Evolutionary conservation across 2,888 invertebrate species (phyloP), one percentile per base, ranked within the genome.

Genomic region (Autographa pulchrina): DNA sequence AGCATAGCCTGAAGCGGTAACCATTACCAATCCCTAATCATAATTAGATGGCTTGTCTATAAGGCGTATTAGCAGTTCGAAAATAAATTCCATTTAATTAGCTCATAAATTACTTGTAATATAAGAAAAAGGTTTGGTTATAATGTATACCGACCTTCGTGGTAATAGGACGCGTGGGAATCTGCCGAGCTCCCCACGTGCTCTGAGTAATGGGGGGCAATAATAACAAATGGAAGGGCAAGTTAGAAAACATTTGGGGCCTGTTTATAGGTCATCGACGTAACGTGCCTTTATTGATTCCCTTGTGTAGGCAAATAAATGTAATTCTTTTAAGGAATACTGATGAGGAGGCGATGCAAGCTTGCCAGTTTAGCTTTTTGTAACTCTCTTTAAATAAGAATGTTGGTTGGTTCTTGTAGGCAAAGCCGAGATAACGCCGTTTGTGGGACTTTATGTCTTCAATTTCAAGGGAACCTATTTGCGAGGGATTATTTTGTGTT

Each of bases 91-190:
- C 48, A 18, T 32, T 20, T 78, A 78, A 78, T 78, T 78, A 78
- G 68, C 56, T 32, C 18, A 38, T 74, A 78, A 71, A 78, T 78
- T 62, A 66, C 65, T 48, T 52, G 66, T 66, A 66, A 78, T 67
- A 79, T 82, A 83, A 77, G 84, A 80, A 83, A 84, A 81, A 82
- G 85, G 85, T 86, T 82, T 75, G 72, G 77, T 74, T 82, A 74
- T 25, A 25, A 25, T 25, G 25, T 25, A 25, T 77, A 82, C 84
- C 84, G 85, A 82, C 86, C 85, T 84, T 83, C 82, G 80, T 84
- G 80, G 79, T 86, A 89, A 90, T 88, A 77, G 85, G 74, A 74
- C 88, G 78, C 84, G 78, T 81, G 90, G 87, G 88, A 90, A 86
- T 83, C 74, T 75, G 70, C 68, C 75, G 73, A 70, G 78, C 75